Conservation (phyloP, 2,888 invertebrate species). For the Cosmia pyralina region DNA sequence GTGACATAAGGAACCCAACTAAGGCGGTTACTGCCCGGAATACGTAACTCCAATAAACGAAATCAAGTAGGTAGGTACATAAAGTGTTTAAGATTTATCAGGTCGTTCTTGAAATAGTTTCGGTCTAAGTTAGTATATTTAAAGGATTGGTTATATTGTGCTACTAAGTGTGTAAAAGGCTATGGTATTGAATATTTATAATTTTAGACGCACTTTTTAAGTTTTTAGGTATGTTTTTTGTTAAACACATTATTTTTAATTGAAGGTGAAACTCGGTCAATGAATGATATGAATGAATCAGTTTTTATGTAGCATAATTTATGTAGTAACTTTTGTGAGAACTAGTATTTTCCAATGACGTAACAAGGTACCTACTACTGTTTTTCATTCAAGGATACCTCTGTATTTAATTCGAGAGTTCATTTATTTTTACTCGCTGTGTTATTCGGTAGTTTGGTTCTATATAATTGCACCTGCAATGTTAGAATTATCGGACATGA, state of each 20-base stretch:
- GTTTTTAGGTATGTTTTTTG: constrained; percentile 25
- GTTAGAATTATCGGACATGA: too few relatives aligned
- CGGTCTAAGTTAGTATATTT: constrained; percentile 43
- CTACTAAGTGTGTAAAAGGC: constrained; percentile 58
- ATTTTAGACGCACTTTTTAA: constrained; percentile 35
- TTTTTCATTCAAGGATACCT: too few relatives aligned
- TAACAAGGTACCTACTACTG: too few relatives aligned
- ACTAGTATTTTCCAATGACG: not conserved
- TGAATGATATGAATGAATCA: constrained; percentile 25
- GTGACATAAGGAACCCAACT: too few relatives aligned
- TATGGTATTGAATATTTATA: constrained; percentile 54
- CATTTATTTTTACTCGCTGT: too few relatives aligned
- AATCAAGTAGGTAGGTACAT: constrained; percentile 5
- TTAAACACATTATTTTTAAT: constrained; percentile 33
- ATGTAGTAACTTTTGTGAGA: constrained; percentile 5
- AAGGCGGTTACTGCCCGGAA: not conserved
- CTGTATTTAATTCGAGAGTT: too few relatives aligned
- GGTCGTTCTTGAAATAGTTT: constrained; percentile 52
- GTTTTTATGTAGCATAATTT: constrained; percentile 4
- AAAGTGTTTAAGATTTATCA: constrained; percentile 38
- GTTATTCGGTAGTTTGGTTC: too few relatives aligned
- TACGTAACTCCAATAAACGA: constrained; percentile 29
- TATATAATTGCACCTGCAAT: too few relatives aligned
- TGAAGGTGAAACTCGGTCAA: constrained; percentile 33
- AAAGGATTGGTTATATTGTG: constrained; percentile 53